Conservation (phyloP, 2,113 vertebrate species). For the Menidia beryllina region DNA sequence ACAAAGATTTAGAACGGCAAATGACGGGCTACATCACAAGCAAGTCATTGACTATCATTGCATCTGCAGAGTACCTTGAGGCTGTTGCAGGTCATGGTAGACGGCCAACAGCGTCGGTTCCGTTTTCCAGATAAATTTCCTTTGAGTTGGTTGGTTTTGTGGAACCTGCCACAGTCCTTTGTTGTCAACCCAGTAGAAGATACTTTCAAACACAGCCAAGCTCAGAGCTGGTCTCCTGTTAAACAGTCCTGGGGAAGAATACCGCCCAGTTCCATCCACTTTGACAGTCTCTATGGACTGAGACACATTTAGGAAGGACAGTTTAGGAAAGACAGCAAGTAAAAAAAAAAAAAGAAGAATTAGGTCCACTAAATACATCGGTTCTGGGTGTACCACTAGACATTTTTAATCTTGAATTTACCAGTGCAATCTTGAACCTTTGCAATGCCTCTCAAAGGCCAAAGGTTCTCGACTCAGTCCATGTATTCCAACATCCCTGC, state of each 20-base stretch:
- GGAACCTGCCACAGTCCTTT: constrained; percentile 76
- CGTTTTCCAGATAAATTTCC: constrained; percentile 70
- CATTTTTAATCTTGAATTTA: too few relatives aligned
- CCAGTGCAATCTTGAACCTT: too few relatives aligned
- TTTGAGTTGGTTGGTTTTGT: constrained; percentile 64
- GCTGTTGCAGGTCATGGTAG: constrained; percentile 85
- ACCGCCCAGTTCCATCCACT: constrained; percentile 83
- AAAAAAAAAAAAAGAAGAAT: too few relatives aligned
- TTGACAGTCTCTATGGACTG: constrained; percentile 89
- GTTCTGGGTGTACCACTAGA: too few relatives aligned
- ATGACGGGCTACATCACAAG: too few relatives aligned
- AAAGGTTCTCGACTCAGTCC: background rate
- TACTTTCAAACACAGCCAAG: constrained; percentile 84
- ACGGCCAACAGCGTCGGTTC: constrained; percentile 73
- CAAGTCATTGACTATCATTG: background rate
- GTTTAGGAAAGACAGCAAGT: too few relatives aligned
- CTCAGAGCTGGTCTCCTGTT: constrained; percentile 61
- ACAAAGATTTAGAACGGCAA: too few relatives aligned
- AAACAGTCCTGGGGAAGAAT: constrained; percentile 81
- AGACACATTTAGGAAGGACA: too few relatives aligned
- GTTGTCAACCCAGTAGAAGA: constrained; percentile 87
- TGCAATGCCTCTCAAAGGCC: too few relatives aligned
- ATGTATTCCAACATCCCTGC: background rate
- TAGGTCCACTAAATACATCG: too few relatives aligned
- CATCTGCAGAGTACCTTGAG: constrained; percentile 68